Evolutionary conservation across 1,140 invertebrate species (phyloP), one percentile per base, ranked within the genome.

Genomic region (Melipona quadrifasciata): DNA sequence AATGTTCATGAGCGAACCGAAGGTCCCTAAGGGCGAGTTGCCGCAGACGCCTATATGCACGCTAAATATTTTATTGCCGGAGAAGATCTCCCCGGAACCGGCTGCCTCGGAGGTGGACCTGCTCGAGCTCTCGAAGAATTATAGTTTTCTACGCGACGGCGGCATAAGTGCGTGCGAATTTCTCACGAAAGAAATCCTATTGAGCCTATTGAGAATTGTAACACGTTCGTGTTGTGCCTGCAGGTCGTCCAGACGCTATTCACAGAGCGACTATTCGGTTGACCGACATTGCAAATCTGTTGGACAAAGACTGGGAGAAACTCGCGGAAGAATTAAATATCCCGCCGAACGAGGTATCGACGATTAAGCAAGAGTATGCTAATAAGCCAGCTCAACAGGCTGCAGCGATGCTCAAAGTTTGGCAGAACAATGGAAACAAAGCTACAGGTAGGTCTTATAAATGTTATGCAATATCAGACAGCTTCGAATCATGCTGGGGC

Each of bases 1-100:
- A 79, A 97, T 99, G 89, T 99, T 99, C 93, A 99, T 99, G 98
- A 97, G 97, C 89, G 98, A 99, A 93, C 97, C 98, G 1, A 98
- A 98, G 95, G 97, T 97, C 90, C 95, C 96, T 12, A 96, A 98
- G 89, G 97, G 98, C 61, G 97, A 98, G 90, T 96, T 97, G 58
- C 96, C 97, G 31, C 98, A 98, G 93, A 97, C 96, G 14, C 98
- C 98, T 10, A 97, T 99, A 73, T 99, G 98, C 94, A 99, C 98
- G 74, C 95, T 99, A 58, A 98, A 99, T 93, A 97, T 99, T 85
- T 95, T 97, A 65, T 95, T 99, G 84, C 98, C 98, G 1, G 97
- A 97, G 79, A 96, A 96, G 87, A 96, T 98, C 74, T 96, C 96
- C 31, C 96, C 97, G 0, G 96, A 97, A 68, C 95, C 95, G 17